A percentile compares a stretch with the other conserved stretches of the same genome.
phyloP scores from a whole-genome alignment of 2,113 vertebrate genomes.

The Tympanuchus pallidicinctus region DNA sequence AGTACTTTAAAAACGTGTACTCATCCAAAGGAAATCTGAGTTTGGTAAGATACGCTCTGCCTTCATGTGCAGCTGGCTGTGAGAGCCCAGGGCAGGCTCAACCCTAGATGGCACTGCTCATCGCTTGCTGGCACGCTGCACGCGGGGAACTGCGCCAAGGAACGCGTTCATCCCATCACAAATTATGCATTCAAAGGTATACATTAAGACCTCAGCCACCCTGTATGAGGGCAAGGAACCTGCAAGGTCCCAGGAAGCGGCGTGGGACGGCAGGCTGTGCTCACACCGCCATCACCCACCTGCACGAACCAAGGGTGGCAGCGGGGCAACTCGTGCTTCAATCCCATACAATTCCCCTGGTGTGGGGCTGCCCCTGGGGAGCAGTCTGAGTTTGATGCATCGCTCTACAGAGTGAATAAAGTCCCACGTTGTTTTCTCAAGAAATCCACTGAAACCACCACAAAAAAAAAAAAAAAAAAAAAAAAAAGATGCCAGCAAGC shows the following conservation, averaged over 20 bases:
- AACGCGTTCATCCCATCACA: rapidly evolving
- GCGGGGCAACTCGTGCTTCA: rapidly evolving
- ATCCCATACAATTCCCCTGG: rapidly evolving
- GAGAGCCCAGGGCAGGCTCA: conserved; percentile 5
- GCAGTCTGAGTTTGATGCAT: too few species aligned
- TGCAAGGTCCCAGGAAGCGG: rapidly evolving
- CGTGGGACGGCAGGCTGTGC: neutral
- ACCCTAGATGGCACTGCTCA: conserved; percentile 72
- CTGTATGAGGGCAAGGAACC: rapidly evolving
- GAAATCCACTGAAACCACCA: neutral
- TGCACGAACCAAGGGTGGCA: rapidly evolving
- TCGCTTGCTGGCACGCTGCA: neutral
- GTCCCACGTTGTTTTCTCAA: neutral
- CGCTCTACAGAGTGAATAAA: neutral
- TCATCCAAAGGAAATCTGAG: neutral
- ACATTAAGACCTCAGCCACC: neutral
- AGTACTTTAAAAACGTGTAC: neutral
- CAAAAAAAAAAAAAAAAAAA: neutral
- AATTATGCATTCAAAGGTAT: rapidly evolving
- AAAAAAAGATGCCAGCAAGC: neutral
- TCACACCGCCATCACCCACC: neutral
- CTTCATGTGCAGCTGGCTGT: neutral
- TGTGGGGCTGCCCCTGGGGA: neutral
- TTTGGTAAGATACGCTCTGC: neutral
- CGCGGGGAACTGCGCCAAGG: neutral